Conservation (phyloP, 2,888 invertebrate genomes). For the Drosophila pseudotalamancana region DNA sequence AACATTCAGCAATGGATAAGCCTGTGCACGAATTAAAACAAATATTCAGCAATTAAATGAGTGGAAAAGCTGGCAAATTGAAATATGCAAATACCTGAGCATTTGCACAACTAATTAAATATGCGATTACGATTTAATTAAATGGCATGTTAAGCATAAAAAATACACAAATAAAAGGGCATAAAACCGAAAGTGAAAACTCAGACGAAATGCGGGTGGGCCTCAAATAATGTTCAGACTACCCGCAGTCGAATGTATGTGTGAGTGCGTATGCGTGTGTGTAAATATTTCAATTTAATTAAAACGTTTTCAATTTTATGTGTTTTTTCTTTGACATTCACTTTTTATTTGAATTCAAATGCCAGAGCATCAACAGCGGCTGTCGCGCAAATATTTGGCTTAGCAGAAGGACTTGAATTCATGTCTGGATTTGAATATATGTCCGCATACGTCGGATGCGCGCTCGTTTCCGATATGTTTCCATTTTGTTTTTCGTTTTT, state of each 20-base stretch:
- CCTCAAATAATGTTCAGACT: conserved; percentile 6
- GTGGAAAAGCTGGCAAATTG: conserved; percentile 4
- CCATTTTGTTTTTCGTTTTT: conserved; percentile 2
- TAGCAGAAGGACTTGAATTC: background rate
- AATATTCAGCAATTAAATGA: conserved; percentile 18
- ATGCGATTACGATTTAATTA: conserved; percentile 52
- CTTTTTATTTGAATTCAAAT: conserved; percentile 35
- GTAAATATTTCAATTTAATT: conserved; percentile 64
- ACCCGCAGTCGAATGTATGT: background rate
- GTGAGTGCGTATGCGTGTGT: background rate
- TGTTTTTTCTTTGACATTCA: conserved; percentile 25
- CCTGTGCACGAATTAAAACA: conserved; percentile 4
- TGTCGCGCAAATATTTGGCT: conserved; percentile 39
- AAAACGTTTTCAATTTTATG: conserved; percentile 50
- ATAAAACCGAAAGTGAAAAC: conserved; percentile 19
- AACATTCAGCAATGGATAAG: background rate
- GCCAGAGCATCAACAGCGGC: conserved; percentile 19
- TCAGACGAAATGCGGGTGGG: background rate
- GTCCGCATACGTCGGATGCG: background rate
- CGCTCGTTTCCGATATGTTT: conserved; percentile 7
- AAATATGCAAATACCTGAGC: conserved; percentile 31
- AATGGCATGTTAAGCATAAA: conserved; percentile 45
- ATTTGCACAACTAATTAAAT: conserved; percentile 60
- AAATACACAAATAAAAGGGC: conserved; percentile 1
- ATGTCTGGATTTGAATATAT: conserved; percentile 10